phyloP scores from a whole-genome alignment of 35 echinoderm and acorn worm species.

The Eucidaris tribuloides region DNA sequence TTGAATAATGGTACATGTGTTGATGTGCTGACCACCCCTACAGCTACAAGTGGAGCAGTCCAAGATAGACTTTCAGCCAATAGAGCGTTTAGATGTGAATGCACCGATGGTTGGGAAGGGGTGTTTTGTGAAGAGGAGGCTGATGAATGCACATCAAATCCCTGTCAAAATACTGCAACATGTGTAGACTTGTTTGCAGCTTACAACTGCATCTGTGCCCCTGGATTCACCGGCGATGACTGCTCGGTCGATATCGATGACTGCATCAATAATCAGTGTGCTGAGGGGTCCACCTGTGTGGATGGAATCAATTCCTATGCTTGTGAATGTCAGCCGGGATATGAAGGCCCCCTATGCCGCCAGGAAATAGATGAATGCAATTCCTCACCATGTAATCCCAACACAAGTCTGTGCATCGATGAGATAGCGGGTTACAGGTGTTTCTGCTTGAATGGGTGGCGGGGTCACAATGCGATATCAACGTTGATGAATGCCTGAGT shows the following conservation, averaged over 20 bases:
- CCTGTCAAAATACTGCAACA: constrained; percentile 42
- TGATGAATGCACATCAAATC: constrained; percentile 49
- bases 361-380: constrained; percentile 70
- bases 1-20: constrained; percentile 51
- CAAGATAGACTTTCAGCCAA: neutral
- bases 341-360: constrained; percentile 26
- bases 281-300: constrained; percentile 42
- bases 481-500: constrained; percentile 69
- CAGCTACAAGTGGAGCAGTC: neutral
- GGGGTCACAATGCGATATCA: constrained; percentile 22
- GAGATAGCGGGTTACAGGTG: constrained; percentile 20
- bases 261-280: constrained; percentile 51
- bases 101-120: constrained; percentile 32
- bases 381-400: constrained; percentile 5
- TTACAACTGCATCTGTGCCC: constrained; percentile 2
- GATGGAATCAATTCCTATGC: constrained; percentile 37
- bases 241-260: constrained; percentile 62
- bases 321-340: constrained; percentile 53
- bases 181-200: constrained; percentile 49
- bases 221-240: constrained; percentile 34
- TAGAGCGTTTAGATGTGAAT: constrained; percentile 33
- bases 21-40: constrained; percentile 24
- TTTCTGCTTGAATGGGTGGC: constrained; percentile 60
- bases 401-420: constrained; percentile 45
- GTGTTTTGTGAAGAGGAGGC: constrained; percentile 50